Conservation (phyloP, 2,797 vertebrate species). For the Sitta carolinensis region DNA sequence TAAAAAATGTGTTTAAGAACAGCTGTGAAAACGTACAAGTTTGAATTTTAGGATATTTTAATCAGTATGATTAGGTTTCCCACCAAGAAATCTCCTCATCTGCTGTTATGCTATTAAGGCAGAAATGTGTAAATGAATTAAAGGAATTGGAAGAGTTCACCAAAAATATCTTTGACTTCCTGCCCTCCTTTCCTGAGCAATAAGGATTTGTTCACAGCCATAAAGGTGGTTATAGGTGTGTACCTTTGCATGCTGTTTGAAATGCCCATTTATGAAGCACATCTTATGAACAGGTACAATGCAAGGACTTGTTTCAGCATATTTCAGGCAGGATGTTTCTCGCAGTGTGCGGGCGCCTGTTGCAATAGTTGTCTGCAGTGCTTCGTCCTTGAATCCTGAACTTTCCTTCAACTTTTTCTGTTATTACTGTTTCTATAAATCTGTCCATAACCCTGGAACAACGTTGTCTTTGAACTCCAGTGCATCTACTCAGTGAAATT, state of each 20-base stretch:
- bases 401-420: conserved; percentile 38
- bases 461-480: not conserved
- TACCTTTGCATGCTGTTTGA: not conserved
- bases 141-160: not conserved
- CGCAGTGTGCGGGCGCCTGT: not conserved
- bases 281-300: not conserved
- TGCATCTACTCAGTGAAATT: not conserved
- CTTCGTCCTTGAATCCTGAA: not conserved
- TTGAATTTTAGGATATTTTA: not conserved
- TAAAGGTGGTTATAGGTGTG: not conserved
- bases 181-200: not conserved
- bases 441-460: not conserved
- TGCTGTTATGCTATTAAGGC: not conserved
- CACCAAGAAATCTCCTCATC: not conserved
- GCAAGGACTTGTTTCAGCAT: not conserved
- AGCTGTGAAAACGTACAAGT: not conserved
- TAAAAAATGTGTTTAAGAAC: not conserved
- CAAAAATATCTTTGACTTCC: not conserved
- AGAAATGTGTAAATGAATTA: not conserved
- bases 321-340: not conserved
- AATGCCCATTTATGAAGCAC: not conserved
- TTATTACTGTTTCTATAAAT: conserved; percentile 25
- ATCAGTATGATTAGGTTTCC: not conserved
- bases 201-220: not conserved
- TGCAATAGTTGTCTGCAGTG: not conserved